A percentile compares a stretch with the other conserved stretches of the same genome.
Conservation (phyloP, 2,888 invertebrate species). For the Julus scanicus region DNA sequence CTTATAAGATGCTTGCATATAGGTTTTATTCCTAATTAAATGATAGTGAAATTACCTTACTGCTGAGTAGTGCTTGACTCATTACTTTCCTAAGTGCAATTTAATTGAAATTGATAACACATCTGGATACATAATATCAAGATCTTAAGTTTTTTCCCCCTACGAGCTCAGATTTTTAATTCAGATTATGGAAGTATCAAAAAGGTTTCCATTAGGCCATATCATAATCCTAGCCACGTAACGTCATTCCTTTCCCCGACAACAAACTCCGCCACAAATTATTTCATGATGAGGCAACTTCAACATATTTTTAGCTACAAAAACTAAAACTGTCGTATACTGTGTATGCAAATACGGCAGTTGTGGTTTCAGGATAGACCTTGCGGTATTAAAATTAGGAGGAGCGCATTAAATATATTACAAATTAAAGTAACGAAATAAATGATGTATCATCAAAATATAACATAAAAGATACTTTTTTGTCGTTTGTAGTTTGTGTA, state of each 20-base stretch:
- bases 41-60: neutral
- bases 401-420: neutral
- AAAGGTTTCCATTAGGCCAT: neutral
- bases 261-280: neutral
- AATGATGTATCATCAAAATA: no score
- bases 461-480: no score
- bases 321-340: neutral
- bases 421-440: no score
- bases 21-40: neutral
- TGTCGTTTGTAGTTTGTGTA: no score
- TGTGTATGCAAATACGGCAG: neutral
- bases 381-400: neutral
- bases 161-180: neutral
- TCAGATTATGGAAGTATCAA: neutral
- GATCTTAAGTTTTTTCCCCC: neutral
- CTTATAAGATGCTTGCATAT: neutral
- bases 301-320: neutral
- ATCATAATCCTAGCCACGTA: neutral
- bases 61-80: neutral
- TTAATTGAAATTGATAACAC: neutral
- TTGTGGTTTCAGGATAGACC: neutral
- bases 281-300: neutral
- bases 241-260: neutral
- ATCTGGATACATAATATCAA: no score
- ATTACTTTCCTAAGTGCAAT: constrained; percentile 10